These are phyloP conservation scores for Hyles lineata DNA, from an alignment of 2,888 invertebrate species.

Conservation along the genomic window DNA sequence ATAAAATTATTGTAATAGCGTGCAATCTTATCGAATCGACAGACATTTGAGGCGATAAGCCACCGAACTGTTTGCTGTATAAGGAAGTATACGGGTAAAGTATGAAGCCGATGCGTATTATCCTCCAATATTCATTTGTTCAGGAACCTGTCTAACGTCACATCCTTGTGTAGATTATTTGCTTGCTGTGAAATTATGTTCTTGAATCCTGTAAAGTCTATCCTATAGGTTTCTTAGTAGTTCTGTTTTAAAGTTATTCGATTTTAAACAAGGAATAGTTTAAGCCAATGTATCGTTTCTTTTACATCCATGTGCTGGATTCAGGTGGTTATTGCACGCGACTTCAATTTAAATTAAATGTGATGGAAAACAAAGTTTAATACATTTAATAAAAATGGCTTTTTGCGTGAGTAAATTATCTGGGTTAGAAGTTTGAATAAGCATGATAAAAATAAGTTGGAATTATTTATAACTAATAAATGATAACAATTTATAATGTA, in stretches of 20 bases:
- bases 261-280: background rate
- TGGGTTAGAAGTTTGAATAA: background rate
- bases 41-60: slow-evolving; percentile 25
- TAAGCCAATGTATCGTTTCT: no score
- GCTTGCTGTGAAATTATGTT: background rate
- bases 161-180: background rate
- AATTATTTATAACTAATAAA: background rate
- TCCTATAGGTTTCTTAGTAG: background rate
- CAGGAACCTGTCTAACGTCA: background rate
- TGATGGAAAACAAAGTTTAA: no score
- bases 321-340: background rate
- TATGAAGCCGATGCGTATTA: background rate
- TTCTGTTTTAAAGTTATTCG: background rate
- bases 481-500: background rate
- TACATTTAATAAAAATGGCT: no score
- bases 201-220: background rate
- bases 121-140: slow-evolving; percentile 12
- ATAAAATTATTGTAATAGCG: slow-evolving; percentile 26
- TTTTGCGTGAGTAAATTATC: no score
- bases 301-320: background rate
- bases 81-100: slow-evolving; percentile 13
- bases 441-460: background rate
- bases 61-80: slow-evolving; percentile 20
- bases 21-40: slow-evolving; percentile 25
- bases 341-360: no score